These are phyloP conservation scores for Gymnothorax javanicus DNA, from an alignment of 2,797 vertebrate species.

Conservation along the genomic window DNA sequence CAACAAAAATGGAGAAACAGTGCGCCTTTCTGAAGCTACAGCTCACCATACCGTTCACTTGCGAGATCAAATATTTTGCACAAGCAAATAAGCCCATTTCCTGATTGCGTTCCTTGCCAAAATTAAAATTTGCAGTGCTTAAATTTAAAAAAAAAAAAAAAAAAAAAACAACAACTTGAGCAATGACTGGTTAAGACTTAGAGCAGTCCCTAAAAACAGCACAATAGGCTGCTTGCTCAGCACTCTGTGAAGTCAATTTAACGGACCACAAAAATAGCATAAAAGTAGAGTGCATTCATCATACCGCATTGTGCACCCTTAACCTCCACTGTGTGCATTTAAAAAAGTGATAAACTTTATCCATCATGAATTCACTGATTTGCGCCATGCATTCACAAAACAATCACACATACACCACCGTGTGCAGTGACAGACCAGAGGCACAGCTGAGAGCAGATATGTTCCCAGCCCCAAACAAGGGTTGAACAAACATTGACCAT, in stretches of 20 bases:
- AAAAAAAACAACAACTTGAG: too few relatives aligned
- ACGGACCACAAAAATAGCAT: conserved; percentile 8
- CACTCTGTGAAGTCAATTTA: neutral
- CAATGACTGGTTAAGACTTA: too few relatives aligned
- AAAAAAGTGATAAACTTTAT: neutral
- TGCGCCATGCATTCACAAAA: neutral
- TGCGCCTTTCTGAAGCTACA: neutral
- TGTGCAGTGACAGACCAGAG: neutral
- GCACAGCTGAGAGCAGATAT: neutral
- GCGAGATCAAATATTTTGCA: neutral
- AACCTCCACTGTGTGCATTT: neutral
- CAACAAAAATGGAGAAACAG: neutral
- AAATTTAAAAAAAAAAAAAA: neutral
- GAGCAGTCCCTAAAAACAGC: neutral
- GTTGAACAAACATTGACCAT: neutral
- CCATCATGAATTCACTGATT: neutral
- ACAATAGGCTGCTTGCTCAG: neutral
- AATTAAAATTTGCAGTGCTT: neutral
- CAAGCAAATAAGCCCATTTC: neutral
- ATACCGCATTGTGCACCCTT: conserved; percentile 22
- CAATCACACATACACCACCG: neutral
- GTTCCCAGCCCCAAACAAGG: neutral
- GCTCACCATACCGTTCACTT: neutral
- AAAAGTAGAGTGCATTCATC: conserved; percentile 44
- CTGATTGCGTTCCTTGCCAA: neutral